phyloP scores from a whole-genome alignment of 2,797 vertebrate genomes.

The Lepilemur septentrionalis region DNA sequence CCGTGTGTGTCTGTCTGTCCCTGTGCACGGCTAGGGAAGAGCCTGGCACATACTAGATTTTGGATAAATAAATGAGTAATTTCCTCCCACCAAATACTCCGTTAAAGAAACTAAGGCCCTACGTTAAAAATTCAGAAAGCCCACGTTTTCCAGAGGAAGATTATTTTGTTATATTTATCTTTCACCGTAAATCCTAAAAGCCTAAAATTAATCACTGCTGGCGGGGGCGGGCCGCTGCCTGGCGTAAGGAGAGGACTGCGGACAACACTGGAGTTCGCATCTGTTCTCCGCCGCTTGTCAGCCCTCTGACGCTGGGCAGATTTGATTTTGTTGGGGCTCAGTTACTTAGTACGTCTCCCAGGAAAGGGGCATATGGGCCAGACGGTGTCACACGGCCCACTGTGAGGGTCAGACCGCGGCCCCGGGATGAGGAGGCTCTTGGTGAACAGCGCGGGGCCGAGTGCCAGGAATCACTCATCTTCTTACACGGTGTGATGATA shows the following conservation, averaged over 20 bases:
- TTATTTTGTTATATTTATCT: background rate
- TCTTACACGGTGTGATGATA: accelerated
- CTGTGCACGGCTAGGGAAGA: background rate
- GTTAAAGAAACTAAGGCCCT: background rate
- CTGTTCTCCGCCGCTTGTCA: background rate
- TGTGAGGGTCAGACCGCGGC: background rate
- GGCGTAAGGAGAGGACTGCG: no score
- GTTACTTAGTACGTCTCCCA: background rate
- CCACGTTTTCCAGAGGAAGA: background rate
- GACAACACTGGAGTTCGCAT: background rate
- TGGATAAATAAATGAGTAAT: background rate
- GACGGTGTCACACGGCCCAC: accelerated
- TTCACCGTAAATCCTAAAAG: background rate
- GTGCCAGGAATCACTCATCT: accelerated
- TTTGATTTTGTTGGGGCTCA: background rate
- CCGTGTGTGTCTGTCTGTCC: background rate
- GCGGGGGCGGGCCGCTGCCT: background rate
- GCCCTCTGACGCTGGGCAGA: background rate
- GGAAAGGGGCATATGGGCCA: background rate
- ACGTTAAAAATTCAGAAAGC: accelerated
- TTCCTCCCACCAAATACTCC: background rate
- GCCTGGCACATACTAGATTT: background rate
- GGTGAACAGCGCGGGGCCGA: background rate
- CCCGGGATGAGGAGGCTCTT: accelerated
- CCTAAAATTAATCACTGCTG: accelerated